phyloP scores from a whole-genome alignment of 2,113 vertebrate species.

The Anoura caudifer region DNA sequence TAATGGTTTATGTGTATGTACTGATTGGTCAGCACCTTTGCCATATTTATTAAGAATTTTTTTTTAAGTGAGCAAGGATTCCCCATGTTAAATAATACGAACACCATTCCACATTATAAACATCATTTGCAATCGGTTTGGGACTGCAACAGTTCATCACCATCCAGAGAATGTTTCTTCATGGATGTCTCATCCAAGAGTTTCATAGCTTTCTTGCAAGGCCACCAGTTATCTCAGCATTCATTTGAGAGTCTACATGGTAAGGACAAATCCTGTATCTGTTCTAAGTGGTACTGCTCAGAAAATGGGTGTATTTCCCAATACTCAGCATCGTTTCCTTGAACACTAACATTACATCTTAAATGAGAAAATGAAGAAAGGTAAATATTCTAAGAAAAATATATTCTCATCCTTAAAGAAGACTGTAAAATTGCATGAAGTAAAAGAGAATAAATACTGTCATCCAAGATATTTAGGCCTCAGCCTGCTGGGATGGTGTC shows the following conservation, averaged over 20 bases:
- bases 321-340: neutral
- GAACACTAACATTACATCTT: neutral
- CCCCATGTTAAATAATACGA: neutral
- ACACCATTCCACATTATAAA: neutral
- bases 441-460: neutral
- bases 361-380: neutral
- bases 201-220: neutral
- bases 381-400: neutral
- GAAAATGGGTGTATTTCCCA: neutral
- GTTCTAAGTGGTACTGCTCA: neutral
- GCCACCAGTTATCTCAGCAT: neutral
- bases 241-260: neutral
- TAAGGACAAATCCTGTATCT: neutral
- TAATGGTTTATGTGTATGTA: neutral
- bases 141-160: neutral
- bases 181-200: neutral
- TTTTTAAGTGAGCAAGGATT: neutral
- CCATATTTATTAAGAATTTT: neutral
- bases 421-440: neutral
- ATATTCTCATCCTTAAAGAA: neutral
- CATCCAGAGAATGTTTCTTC: neutral
- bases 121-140: neutral
- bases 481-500: neutral
- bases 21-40: neutral
- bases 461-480: neutral